Percentiles rank a stretch among this genome's conserved stretches.
phyloP scores from a whole-genome alignment of 1,140 invertebrate genomes.

The Drosophila tristis region DNA sequence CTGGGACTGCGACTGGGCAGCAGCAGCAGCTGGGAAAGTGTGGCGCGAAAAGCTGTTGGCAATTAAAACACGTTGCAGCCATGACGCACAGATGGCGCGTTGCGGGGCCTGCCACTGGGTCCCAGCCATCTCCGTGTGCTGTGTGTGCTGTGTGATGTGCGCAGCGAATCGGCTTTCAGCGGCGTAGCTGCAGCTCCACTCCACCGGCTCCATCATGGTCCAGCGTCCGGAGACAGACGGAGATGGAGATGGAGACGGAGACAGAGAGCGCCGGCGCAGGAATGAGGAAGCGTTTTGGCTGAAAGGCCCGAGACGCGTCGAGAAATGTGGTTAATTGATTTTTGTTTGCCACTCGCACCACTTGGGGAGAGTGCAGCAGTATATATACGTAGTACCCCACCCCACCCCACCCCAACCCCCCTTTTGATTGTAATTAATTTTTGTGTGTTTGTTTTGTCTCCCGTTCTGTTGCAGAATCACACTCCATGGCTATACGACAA shows the following conservation, averaged over 20 bases:
- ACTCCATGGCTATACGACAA: constrained; percentile 81
- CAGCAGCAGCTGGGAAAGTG: constrained; percentile 56
- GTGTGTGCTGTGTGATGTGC: constrained; percentile 46
- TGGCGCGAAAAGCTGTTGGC: constrained; percentile 79
- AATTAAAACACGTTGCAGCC: constrained; percentile 76
- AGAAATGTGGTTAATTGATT: constrained; percentile 80
- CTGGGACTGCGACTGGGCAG: too few relatives aligned
- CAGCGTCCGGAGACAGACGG: constrained; percentile 9
- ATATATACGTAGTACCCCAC: background rate
- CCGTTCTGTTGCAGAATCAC: constrained; percentile 23
- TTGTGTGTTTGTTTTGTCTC: constrained; percentile 10
- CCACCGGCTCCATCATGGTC: background rate
- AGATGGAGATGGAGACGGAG: background rate
- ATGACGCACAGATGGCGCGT: constrained; percentile 75
- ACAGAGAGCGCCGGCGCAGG: constrained; percentile 41
- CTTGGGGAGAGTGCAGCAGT: too few relatives aligned
- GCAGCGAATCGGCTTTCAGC: constrained; percentile 73
- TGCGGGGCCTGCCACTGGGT: too few relatives aligned
- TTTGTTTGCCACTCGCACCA: constrained; percentile 31
- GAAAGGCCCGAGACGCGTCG: constrained; percentile 76
- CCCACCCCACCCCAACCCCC: background rate
- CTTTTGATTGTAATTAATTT: constrained; percentile 48
- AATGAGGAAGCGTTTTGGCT: constrained; percentile 76
- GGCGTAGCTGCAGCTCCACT: constrained; percentile 16
- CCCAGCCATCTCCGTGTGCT: too few relatives aligned